These are phyloP conservation scores for Eurytoma californica DNA, from an alignment of 2,888 invertebrate genomes.

Conservation along the genomic window DNA sequence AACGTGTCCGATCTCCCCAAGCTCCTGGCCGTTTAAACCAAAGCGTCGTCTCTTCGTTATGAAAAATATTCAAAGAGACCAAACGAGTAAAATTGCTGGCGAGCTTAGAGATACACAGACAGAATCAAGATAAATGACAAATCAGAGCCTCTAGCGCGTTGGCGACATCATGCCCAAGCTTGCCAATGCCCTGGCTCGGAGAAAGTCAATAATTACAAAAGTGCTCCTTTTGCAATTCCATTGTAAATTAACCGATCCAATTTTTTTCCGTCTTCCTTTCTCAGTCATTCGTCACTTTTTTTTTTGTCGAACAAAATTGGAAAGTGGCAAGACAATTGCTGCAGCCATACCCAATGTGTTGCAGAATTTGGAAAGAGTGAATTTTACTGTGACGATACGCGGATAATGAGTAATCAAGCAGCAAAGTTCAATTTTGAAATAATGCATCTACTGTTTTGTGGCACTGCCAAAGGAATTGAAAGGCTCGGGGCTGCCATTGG, in stretches of 20 bases:
- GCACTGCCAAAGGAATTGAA: not conserved
- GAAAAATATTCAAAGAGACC: constrained; percentile 40
- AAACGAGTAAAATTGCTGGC: constrained; percentile 49
- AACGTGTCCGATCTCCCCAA: constrained; percentile 61
- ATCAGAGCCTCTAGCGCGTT: constrained; percentile 69
- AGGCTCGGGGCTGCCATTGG: constrained; percentile 60
- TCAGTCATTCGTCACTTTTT: constrained; percentile 50
- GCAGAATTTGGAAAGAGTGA: not conserved
- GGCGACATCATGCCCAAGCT: constrained; percentile 75
- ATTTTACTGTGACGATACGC: not conserved
- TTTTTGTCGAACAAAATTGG: constrained; percentile 61
- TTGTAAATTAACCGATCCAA: constrained; percentile 54
- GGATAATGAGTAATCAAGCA: not conserved
- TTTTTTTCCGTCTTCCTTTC: constrained; percentile 53
- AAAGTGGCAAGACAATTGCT: constrained; percentile 66
- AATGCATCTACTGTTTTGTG: not conserved
- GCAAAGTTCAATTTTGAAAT: constrained; percentile 3
- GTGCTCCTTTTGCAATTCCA: constrained; percentile 68
- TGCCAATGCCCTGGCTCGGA: constrained; percentile 94
- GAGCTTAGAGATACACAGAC: constrained; percentile 46
- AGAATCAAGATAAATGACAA: constrained; percentile 56
- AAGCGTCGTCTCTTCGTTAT: constrained; percentile 20
- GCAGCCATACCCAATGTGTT: constrained; percentile 73
- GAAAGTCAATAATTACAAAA: constrained; percentile 67
- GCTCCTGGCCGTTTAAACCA: constrained; percentile 2